Conservation (phyloP, 2,797 vertebrate genomes). For the Orestias chungarensis region DNA sequence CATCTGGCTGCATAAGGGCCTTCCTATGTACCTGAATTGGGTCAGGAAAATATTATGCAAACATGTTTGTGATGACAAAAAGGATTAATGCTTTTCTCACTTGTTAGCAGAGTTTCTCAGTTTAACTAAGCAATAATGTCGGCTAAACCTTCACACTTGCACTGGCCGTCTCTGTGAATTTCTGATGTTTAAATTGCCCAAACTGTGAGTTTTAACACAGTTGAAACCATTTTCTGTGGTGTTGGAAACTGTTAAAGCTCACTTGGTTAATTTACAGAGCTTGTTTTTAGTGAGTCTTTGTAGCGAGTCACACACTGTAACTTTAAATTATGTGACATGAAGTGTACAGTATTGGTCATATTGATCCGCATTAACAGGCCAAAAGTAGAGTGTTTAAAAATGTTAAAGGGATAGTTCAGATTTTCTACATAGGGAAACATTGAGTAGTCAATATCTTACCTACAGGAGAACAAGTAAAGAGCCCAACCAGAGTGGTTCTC, state of each 20-base stretch:
- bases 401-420: conserved; percentile 10
- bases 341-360: conserved; percentile 74
- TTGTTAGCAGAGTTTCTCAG: not conserved
- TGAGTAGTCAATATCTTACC: not conserved
- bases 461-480: not conserved
- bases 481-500: not conserved
- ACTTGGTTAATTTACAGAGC: conserved; percentile 1
- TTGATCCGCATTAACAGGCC: conserved; percentile 67
- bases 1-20: conserved; percentile 4
- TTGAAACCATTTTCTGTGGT: conserved; percentile 1
- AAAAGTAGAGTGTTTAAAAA: conserved; percentile 21
- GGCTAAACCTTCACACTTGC: not conserved
- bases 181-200: conserved; percentile 20
- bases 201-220: not conserved
- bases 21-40: conserved; percentile 13
- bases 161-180: not conserved
- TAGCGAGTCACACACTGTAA: conserved; percentile 29
- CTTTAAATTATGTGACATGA: conserved; percentile 53
- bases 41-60: conserved; percentile 53
- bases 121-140: conserved; percentile 40
- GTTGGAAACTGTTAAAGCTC: not conserved
- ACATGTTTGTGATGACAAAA: not conserved
- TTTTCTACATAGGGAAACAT: not conserved
- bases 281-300: conserved; percentile 17
- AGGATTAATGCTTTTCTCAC: not conserved